A percentile compares a stretch with the other conserved stretches of the same genome.
Evolutionary conservation across 2,797 vertebrate genomes (phyloP).

Genomic region (Gambusia yucatana): DNA sequence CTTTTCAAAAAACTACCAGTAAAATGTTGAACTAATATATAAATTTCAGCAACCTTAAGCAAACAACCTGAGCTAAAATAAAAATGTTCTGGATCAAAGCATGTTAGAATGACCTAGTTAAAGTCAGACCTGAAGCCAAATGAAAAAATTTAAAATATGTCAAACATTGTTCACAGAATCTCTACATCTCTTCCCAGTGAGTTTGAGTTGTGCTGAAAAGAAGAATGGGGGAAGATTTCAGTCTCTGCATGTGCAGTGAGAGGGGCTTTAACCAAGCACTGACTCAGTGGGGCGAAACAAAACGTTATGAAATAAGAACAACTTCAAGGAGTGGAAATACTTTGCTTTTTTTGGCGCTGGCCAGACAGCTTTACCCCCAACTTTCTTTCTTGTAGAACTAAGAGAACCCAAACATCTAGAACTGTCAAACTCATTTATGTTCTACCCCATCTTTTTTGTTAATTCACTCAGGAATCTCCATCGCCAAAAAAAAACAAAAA

Average conservation of each 20-base stretch:
- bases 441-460: neutral
- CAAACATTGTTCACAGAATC: neutral
- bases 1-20: neutral
- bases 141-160: no score
- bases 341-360: neutral
- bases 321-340: neutral
- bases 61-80: no score
- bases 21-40: neutral
- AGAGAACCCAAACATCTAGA: slow-evolving; percentile 16
- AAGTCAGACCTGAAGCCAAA: no score
- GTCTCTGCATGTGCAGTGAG: neutral
- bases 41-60: neutral
- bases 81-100: no score
- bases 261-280: neutral
- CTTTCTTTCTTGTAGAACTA: slow-evolving; percentile 4
- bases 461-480: neutral
- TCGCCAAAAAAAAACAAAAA: neutral
- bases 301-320: neutral
- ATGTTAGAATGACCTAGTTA: no score
- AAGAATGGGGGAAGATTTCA: neutral
- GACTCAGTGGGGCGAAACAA: neutral
- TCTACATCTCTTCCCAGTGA: neutral
- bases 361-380: slow-evolving; percentile 8
- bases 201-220: neutral
- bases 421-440: slow-evolving; percentile 17